Base-by-base conservation (phyloP, 2,888 invertebrate genomes). In the Odontocolon sp. region DNA sequence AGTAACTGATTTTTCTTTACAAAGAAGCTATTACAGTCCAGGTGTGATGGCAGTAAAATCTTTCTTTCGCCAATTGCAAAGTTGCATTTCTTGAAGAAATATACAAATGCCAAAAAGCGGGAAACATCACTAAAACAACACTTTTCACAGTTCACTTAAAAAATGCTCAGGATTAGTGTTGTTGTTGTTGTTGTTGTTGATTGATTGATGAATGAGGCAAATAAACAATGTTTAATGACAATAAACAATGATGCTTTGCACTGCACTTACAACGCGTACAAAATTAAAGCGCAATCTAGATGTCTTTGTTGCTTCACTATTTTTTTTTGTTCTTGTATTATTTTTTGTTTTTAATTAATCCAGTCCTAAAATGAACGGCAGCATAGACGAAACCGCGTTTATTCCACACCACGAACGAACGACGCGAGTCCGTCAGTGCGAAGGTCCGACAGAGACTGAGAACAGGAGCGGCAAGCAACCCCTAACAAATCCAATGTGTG, bases 371-470 rank as follows among this genome's bases (percentile, higher is more conserved):
- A 18, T 33, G 21, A 11, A 3, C 28, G 36, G 14, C 33, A 21
- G 21, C 16, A n/a, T n/a, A n/a, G n/a, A n/a, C n/a, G 36, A 11
- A 36, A 6, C 14, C 14, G 42, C 42, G 73, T 18, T 54, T 11
- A 11, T 14, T 18, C 33, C 71, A 61, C 59, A 38, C 38, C 52
- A 40, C 28, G 45, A 33, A 57, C 63, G 38, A 38, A 16, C 63
- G 40, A 18, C 73, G 64, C 73, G 77, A 69, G 38, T 38, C 11
- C 52, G 64, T 69, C 77, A 59, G 69, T 73, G 47, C 69, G 73
- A 64, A 50, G 69, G 69, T 64, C 77, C 77, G 73, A 77, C 68
- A 69, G 59, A 59, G 72, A 77, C 77, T 77, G 72, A 77, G 69
- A 63, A 59, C 73, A 77, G 73, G 64, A 77, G 77, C 77, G 77